Evolutionary conservation across 2,888 invertebrate genomes (phyloP).

Genomic region (Clostera curtula): DNA sequence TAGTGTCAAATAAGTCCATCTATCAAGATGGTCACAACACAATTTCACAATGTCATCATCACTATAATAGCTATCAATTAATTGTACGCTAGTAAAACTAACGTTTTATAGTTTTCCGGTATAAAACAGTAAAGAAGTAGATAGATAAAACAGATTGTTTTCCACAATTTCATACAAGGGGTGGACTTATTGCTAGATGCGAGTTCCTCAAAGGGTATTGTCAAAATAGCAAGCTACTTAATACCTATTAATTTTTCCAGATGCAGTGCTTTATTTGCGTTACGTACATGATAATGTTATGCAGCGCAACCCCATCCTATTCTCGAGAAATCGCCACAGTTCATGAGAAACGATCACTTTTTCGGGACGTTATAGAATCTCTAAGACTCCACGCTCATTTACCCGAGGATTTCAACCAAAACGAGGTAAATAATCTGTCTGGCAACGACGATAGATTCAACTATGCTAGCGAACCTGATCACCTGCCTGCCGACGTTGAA

Average conservation of each 20-base stretch:
- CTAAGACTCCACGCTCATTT: constrained; percentile 47
- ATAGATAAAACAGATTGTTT: too few species aligned
- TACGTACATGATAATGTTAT: constrained; percentile 54
- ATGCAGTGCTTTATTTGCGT: constrained; percentile 67
- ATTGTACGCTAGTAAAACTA: too few species aligned
- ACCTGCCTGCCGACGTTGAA: constrained; percentile 46
- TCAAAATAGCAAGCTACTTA: constrained; percentile 1
- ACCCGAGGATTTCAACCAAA: constrained; percentile 45
- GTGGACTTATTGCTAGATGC: too few species aligned
- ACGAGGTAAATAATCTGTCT: constrained; percentile 51
- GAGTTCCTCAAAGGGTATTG: too few species aligned
- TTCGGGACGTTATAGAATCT: constrained; percentile 61
- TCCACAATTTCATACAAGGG: too few species aligned
- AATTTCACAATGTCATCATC: too few species aligned
- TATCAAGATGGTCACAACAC: too few species aligned
- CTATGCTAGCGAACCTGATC: constrained; percentile 40
- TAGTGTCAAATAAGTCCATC: too few species aligned
- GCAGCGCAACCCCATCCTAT: constrained; percentile 43
- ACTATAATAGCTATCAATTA: too few species aligned
- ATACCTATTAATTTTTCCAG: constrained; percentile 32
- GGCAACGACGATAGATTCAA: constrained; percentile 44
- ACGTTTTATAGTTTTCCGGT: too few species aligned
- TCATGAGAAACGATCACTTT: constrained; percentile 51
- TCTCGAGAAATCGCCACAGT: constrained; percentile 28
- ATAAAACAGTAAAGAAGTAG: too few species aligned